Percentiles rank a stretch among this genome's conserved stretches.
Conservation (phyloP, 2,797 vertebrate species). For the Chiroxiphia lanceolata region DNA sequence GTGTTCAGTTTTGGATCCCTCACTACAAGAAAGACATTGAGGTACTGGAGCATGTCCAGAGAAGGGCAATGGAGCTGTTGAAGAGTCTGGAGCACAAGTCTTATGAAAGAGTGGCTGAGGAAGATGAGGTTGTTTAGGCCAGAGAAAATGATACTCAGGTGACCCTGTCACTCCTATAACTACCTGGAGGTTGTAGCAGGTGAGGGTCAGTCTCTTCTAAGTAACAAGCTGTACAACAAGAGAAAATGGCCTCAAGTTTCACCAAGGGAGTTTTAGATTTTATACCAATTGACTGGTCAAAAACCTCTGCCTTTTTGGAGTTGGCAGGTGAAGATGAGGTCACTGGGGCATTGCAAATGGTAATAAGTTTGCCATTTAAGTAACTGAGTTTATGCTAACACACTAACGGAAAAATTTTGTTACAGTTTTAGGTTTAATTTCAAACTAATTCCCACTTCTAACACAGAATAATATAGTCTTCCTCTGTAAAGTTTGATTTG, state of each 20-base stretch:
- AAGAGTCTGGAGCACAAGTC: background rate
- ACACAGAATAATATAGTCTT: background rate
- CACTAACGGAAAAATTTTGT: background rate
- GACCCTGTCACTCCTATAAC: background rate
- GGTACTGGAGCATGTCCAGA: background rate
- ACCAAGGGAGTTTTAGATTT: background rate
- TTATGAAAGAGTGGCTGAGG: background rate
- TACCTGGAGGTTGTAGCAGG: background rate
- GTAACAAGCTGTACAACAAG: background rate
- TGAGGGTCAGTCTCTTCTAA: rapidly evolving
- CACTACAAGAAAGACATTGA: background rate
- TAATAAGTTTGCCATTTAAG: background rate
- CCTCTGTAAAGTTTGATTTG: background rate
- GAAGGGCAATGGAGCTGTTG: background rate
- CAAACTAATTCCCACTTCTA: background rate
- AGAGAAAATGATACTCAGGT: background rate
- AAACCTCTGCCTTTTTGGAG: background rate
- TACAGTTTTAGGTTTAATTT: background rate
- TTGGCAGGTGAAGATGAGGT: background rate
- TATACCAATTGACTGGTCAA: background rate
- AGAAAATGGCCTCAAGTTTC: background rate
- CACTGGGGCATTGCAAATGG: background rate
- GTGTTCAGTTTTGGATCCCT: too few relatives aligned
- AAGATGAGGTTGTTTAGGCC: background rate
- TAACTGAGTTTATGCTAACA: background rate